Evolutionary conservation across 2,113 vertebrate genomes (phyloP).

Genomic region (Scomber colias): DNA sequence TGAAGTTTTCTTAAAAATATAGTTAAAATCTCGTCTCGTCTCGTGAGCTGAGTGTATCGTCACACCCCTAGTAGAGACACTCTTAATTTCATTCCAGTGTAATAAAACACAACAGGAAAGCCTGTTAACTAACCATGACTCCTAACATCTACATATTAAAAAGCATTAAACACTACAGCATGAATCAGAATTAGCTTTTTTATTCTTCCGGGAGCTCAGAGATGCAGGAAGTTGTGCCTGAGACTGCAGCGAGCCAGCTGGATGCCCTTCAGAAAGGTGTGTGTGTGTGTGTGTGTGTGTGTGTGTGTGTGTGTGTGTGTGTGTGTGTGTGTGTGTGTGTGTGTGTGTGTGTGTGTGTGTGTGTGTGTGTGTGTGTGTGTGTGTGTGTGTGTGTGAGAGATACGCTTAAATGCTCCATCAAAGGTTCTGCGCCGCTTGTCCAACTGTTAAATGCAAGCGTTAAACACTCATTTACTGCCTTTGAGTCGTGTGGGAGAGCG

Average conservation of each 20-base stretch:
- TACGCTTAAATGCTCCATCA: not conserved
- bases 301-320: too few relatives aligned
- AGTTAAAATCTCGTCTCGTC: too few relatives aligned
- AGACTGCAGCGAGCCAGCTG: too few relatives aligned
- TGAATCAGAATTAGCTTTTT: not conserved
- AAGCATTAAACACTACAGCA: not conserved
- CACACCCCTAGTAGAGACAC: not conserved
- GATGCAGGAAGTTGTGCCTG: not conserved
- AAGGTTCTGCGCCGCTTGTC: not conserved
- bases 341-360: too few relatives aligned
- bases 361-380: not conserved
- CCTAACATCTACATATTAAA: too few relatives aligned
- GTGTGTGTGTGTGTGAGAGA: too few relatives aligned
- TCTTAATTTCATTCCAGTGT: not conserved
- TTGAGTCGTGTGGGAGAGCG: constrained; percentile 16
- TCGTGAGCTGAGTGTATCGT: too few relatives aligned
- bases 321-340: not conserved
- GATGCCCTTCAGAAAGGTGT: not conserved
- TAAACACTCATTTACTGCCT: not conserved
- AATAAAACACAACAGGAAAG: not conserved
- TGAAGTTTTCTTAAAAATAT: too few relatives aligned
- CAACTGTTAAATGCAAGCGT: not conserved
- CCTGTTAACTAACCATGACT: not conserved
- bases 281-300: not conserved
- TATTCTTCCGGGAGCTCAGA: not conserved